Evolutionary conservation across 2,797 vertebrate species (phyloP).

Genomic region (Halcyon leucocephala): DNA sequence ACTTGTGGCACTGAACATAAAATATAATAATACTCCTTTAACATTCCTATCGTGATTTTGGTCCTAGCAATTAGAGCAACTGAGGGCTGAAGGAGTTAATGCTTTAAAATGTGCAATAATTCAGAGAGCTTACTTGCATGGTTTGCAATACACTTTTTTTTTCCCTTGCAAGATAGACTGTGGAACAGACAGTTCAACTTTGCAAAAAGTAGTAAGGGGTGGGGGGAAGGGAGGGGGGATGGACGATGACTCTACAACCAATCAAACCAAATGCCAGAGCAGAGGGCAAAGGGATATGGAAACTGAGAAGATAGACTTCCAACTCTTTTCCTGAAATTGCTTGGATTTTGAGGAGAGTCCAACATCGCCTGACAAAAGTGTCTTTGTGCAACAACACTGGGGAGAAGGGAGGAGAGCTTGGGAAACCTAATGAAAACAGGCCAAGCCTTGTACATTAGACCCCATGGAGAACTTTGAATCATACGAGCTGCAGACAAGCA

Average conservation of each 20-base stretch:
- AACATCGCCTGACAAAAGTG: constrained; percentile 77
- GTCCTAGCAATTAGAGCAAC: constrained; percentile 5
- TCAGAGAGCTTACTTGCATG: background rate
- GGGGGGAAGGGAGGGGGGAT: rapidly evolving
- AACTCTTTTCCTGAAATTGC: constrained; percentile 81
- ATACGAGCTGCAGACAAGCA: constrained; percentile 65
- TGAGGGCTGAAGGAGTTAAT: constrained; percentile 49
- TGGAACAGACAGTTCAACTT: constrained; percentile 21
- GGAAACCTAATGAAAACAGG: constrained; percentile 76
- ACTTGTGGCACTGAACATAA: constrained; percentile 67
- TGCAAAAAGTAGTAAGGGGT: background rate
- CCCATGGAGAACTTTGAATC: constrained; percentile 72
- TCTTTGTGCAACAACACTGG: constrained; percentile 77
- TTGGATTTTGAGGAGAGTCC: constrained; percentile 79
- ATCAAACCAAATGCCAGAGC: constrained; percentile 70
- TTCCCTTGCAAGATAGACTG: constrained; percentile 23
- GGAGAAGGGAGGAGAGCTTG: constrained; percentile 71
- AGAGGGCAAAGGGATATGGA: constrained; percentile 78
- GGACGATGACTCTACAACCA: constrained; percentile 25
- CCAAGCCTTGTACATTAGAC: constrained; percentile 73
- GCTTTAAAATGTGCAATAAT: constrained; percentile 22
- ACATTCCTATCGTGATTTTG: constrained; percentile 66
- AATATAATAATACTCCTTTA: constrained; percentile 69
- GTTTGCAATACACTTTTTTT: constrained; percentile 24
- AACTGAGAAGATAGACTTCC: constrained; percentile 86